Conservation (phyloP, 2,888 invertebrate species). For the Rutpela maculata region DNA sequence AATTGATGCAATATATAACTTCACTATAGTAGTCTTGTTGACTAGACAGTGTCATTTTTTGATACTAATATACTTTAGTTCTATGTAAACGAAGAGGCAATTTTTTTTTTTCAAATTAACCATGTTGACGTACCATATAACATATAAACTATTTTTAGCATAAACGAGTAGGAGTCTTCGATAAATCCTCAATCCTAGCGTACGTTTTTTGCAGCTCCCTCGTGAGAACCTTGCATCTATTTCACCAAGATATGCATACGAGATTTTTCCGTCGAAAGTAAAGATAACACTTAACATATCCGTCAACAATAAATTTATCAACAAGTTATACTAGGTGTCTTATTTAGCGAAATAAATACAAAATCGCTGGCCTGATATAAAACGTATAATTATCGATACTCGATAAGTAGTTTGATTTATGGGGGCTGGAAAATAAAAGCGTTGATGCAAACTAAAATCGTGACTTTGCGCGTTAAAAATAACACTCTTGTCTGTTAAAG, state of each 20-base stretch:
- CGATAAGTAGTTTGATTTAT: constrained; percentile 54
- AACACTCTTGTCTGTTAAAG: constrained; percentile 40
- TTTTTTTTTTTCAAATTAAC: neutral
- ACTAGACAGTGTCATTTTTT: neutral
- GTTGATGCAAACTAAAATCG: constrained; percentile 43
- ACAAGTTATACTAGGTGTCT: neutral
- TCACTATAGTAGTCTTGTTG: neutral
- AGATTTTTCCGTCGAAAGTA: neutral
- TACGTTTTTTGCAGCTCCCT: constrained; percentile 24
- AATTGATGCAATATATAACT: neutral
- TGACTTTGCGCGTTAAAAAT: constrained; percentile 51
- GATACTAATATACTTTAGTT: neutral
- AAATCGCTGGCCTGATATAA: constrained; percentile 46
- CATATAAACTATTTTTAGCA: constrained; percentile 26
- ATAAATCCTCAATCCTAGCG: constrained; percentile 31
- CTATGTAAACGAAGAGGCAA: neutral
- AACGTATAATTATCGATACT: constrained; percentile 54
- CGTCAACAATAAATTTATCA: constrained; percentile 10
- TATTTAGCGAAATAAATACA: constrained; percentile 39
- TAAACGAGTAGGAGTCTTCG: constrained; percentile 21
- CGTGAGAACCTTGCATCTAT: constrained; percentile 37
- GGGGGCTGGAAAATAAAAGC: constrained; percentile 40
- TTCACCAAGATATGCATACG: constrained; percentile 4
- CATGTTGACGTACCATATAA: neutral
- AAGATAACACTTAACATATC: neutral